Evolutionary conservation across 2,888 invertebrate species (phyloP).

Genomic region (Galerucella pusilla): DNA sequence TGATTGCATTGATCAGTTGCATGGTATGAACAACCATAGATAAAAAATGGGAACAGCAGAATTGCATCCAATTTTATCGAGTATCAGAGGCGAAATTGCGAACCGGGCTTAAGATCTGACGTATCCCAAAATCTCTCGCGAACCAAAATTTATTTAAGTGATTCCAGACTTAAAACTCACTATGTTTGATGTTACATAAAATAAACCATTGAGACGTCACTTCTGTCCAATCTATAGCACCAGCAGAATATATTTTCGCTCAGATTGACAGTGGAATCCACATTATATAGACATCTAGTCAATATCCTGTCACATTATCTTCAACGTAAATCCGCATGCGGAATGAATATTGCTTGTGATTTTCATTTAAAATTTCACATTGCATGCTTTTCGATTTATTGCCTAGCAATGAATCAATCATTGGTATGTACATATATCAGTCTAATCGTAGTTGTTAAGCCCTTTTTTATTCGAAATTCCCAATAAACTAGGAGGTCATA

Average conservation of each 20-base stretch:
- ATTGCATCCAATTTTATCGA: too few relatives aligned
- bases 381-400: conserved; percentile 37
- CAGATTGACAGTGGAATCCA: conserved; percentile 35
- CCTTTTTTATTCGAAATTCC: too few relatives aligned
- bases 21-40: too few relatives aligned
- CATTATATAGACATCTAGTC: conserved; percentile 41
- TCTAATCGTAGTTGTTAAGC: too few relatives aligned
- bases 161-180: neutral
- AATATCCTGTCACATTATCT: conserved; percentile 45
- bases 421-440: neutral
- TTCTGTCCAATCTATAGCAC: neutral
- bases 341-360: conserved; percentile 38
- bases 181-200: neutral
- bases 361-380: conserved; percentile 34
- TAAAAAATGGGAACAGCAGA: too few relatives aligned
- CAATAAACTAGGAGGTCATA: too few relatives aligned
- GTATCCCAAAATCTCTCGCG: too few relatives aligned
- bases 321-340: conserved; percentile 31
- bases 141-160: too few relatives aligned
- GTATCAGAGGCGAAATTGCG: too few relatives aligned
- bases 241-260: conserved; percentile 33
- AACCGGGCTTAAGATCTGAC: too few relatives aligned
- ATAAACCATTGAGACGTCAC: conserved; percentile 8
- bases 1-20: too few relatives aligned
- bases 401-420: conserved; percentile 18